Evolutionary conservation across 1,140 invertebrate genomes (phyloP).

Genomic region (Tetragonula clypearis): DNA sequence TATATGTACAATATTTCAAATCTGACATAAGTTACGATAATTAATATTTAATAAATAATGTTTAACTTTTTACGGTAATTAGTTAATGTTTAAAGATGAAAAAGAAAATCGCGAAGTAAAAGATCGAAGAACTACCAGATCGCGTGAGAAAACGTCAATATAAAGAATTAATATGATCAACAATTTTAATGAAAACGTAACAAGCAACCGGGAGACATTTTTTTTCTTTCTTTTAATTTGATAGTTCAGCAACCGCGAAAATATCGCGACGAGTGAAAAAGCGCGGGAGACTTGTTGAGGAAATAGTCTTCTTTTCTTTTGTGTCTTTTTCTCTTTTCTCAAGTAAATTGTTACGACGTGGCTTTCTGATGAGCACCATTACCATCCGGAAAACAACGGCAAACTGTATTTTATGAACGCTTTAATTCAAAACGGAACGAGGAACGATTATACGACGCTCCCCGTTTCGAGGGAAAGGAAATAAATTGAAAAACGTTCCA

Average conservation of each 20-base stretch:
- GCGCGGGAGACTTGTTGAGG: not conserved
- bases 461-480: not conserved
- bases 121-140: no score
- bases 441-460: not conserved
- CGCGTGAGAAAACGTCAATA: no score
- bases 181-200: not conserved
- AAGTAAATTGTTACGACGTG: not conserved
- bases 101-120: no score
- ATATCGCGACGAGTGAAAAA: not conserved
- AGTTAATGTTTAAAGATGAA: no score
- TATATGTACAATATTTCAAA: no score
- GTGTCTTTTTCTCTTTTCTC: not conserved
- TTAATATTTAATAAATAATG: no score
- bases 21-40: no score
- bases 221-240: no score
- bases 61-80: no score
- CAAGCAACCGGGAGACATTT: not conserved
- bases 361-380: not conserved
- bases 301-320: not conserved
- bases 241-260: no score
- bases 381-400: not conserved
- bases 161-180: not conserved
- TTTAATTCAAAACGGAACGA: slow-evolving; percentile 18
- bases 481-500: slow-evolving; percentile 19
- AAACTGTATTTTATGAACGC: slow-evolving; percentile 6